phyloP scores from a whole-genome alignment of 2,797 vertebrate genomes.

The Prionace glauca region DNA sequence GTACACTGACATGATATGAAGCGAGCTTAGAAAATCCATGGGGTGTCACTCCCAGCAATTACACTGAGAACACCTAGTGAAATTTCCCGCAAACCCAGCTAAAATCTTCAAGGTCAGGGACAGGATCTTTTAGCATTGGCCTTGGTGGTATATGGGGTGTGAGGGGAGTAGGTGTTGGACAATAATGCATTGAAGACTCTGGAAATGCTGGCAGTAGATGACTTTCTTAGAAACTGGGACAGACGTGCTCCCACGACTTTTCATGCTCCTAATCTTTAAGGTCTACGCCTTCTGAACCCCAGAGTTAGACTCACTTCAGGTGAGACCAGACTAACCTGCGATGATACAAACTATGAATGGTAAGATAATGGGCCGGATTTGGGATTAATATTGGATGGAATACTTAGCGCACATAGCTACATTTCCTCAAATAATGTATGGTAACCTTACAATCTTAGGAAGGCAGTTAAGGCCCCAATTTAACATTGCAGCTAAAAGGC shows the following conservation, averaged over 20 bases:
- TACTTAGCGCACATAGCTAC: too few species aligned
- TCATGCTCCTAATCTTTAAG: background rate
- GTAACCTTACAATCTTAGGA: too few species aligned
- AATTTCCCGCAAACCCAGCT: background rate
- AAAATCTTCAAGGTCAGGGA: background rate
- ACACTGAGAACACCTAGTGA: background rate
- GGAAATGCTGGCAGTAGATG: background rate
- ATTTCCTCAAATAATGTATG: too few species aligned
- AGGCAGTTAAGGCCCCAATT: too few species aligned
- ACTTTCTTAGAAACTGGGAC: background rate
- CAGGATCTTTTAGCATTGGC: background rate
- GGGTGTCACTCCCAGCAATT: background rate
- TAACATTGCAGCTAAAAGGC: background rate
- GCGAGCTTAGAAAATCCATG: background rate
- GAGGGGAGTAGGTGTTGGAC: too few species aligned
- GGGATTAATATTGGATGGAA: too few species aligned
- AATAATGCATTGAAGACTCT: background rate
- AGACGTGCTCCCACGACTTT: background rate
- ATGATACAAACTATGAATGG: background rate
- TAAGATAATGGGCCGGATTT: too few species aligned
- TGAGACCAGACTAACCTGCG: background rate
- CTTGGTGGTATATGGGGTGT: background rate
- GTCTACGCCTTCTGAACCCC: background rate
- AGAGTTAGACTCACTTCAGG: background rate
- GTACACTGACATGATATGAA: background rate